Evolutionary conservation across 2,113 vertebrate genomes (phyloP), one percentile per base, ranked within the genome.

Genomic region (Stomatorhinus ivindoensis): DNA sequence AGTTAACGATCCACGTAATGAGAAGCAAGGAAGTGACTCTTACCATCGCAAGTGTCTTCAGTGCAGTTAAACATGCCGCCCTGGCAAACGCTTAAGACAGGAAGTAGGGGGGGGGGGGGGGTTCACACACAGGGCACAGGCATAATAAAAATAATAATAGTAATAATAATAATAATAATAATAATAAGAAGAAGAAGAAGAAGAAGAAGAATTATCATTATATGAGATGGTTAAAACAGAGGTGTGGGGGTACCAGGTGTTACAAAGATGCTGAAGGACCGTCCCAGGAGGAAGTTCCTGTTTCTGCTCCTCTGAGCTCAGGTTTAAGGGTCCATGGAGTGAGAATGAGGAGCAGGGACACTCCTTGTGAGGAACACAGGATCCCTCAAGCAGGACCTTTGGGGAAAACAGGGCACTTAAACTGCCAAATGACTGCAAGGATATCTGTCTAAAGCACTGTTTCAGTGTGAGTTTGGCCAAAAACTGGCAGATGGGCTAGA

Each of bases 11-110:
- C 73, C 31, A 39, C 4, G 2, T 17, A 42, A 76, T 7, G 31
- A 17, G 4, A 42, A 76, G 73, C 80, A 3, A 4, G 21, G 4
- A 17, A 24, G 47, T 1, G 53, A 86, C 69, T 94, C 96, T 96
- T 94, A 97, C 97, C 96, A 1, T 95, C 92, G 86, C 97, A 97
- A 88, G 90, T 84, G 3, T 94, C 73, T 2, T 92, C 92, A 17
- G 94, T 95, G 82, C 97, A 98, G 94, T n/a, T 94, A 92, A 97
- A 97, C 90, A 35, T 51, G 2, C 97, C 97, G 1, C 88, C 91
- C 15, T 84, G 90, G 91, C 97, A 97, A 87, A 96, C 15, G 7
- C 97, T 97, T 89, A 4, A 58, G 39, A 21, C 10, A 47, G 88
- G 53, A 46, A 31, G 24, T 51, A 15, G 8, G 47, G n/a, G 24